Evolutionary conservation across 2,888 invertebrate genomes (phyloP), one percentile per base, ranked within the genome.

Genomic region (Drymonia ruficornis): DNA sequence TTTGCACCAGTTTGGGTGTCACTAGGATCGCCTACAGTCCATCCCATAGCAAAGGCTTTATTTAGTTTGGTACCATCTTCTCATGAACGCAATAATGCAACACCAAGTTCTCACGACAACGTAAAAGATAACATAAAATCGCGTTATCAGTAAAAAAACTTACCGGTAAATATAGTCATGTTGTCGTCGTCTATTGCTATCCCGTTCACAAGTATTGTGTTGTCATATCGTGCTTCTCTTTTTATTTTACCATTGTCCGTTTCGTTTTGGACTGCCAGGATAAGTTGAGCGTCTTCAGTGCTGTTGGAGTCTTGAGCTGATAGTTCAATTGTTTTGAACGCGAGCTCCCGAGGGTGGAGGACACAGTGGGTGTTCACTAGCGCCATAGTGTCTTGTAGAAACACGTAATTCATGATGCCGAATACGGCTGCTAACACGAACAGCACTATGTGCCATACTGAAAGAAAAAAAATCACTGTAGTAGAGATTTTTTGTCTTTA

Each of bases 371-470:
- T 64, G 47, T 80, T 78, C 0, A 89, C 83, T 53, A 91, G 46
- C 7, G 80, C 70, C 86, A 83, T 88, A 0, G 91, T 78, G 47
- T 85, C 83, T 57, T 84, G 84, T 1, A 91, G 73, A 50, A 89
- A 86, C n/a, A 86, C 75, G 63, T 86, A 91, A 67, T 91, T 91
- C 50, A 83, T 63, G 28, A 90, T 72, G 28, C 91, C 90, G 55
- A 84, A 89, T 53, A 86, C 60, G 48, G 83, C 89, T 1, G 89
- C 89, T 5, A 81, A 63, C 1, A 80, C 64, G 70, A 76, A 92
- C 1, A 91, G 59, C 52, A 86, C 70, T 50, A 90, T 66, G 65
- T 92, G 91, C 76, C 88, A 91, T 75, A 73, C 91, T 92, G 84
- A 36, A 87, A 87, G 28, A 47, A 62, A 57, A 56, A 49, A 44